phyloP scores from a whole-genome alignment of 2,888 invertebrate genomes.

The Cheilosia soror region DNA sequence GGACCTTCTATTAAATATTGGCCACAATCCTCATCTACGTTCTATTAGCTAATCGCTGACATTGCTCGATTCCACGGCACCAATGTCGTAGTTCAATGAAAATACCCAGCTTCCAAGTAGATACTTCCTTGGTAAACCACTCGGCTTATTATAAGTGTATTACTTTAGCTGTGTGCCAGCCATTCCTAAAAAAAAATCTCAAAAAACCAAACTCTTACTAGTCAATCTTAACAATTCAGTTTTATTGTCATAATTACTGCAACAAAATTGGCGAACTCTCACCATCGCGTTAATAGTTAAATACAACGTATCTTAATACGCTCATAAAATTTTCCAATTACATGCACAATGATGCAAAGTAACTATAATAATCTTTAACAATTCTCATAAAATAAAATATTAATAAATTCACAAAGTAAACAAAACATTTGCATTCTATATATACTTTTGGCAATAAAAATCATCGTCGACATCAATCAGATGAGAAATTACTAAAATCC shows the following conservation, averaged over 20 bases:
- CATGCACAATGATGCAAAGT: constrained; percentile 14
- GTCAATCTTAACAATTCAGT: not conserved
- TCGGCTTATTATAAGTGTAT: no score
- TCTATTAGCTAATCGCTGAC: no score
- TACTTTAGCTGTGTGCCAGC: no score
- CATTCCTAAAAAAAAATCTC: no score
- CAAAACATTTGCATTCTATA: constrained; percentile 6
- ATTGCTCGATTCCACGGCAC: no score
- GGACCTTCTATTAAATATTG: no score
- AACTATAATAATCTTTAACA: not conserved
- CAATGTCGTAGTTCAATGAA: no score
- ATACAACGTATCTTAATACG: not conserved
- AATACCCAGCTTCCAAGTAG: no score
- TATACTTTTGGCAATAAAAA: constrained; percentile 44
- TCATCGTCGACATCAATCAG: constrained; percentile 53
- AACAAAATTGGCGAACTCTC: not conserved
- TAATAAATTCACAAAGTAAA: constrained; percentile 32
- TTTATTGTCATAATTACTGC: not conserved
- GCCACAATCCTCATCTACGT: no score
- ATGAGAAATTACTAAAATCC: constrained; percentile 21
- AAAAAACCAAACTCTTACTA: no score
- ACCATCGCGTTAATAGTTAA: not conserved
- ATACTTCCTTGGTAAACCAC: no score
- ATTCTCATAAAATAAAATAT: not conserved
- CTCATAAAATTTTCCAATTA: constrained; percentile 22